Evolutionary conservation across 2,888 invertebrate genomes (phyloP).

Genomic region (Hesperia comma): DNA sequence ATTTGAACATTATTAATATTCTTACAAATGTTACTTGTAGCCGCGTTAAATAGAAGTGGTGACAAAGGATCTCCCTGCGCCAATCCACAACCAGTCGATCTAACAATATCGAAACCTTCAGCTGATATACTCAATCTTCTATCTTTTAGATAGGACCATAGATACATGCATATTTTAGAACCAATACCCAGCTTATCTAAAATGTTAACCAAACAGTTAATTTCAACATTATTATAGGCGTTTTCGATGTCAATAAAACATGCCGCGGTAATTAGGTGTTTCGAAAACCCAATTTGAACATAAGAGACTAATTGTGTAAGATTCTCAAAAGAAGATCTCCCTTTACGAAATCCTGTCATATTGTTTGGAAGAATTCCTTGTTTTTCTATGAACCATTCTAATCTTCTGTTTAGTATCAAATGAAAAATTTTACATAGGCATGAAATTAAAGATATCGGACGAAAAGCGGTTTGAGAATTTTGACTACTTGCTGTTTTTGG

Average conservation of each 20-base stretch:
- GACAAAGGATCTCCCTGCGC: conserved; percentile 51
- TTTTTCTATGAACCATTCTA: conserved; percentile 43
- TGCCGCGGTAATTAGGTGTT: conserved; percentile 6
- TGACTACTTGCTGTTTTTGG: background rate
- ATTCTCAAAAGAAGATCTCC: background rate
- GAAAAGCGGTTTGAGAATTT: background rate
- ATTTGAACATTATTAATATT: conserved; percentile 10
- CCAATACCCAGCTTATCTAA: background rate
- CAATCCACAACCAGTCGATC: conserved; percentile 42
- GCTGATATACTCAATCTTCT: conserved; percentile 38
- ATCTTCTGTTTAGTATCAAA: conserved; percentile 36
- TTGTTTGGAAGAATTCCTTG: conserved; percentile 24
- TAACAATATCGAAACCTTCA: conserved; percentile 1
- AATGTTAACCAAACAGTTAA: background rate
- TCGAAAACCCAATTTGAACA: background rate
- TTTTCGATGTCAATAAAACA: conserved; percentile 50
- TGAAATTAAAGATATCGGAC: conserved; percentile 2
- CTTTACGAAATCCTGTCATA: background rate
- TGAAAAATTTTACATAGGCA: conserved; percentile 42
- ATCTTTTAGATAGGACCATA: conserved; percentile 27
- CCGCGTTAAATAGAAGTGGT: conserved; percentile 50
- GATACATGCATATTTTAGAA: background rate
- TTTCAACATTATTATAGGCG: conserved; percentile 47
- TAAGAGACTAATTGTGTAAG: background rate
- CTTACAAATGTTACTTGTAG: conserved; percentile 33